A percentile compares a stretch with the other conserved stretches of the same genome.
phyloP scores from a whole-genome alignment of 1,140 invertebrate genomes.

The Drosophila bifasciata region DNA sequence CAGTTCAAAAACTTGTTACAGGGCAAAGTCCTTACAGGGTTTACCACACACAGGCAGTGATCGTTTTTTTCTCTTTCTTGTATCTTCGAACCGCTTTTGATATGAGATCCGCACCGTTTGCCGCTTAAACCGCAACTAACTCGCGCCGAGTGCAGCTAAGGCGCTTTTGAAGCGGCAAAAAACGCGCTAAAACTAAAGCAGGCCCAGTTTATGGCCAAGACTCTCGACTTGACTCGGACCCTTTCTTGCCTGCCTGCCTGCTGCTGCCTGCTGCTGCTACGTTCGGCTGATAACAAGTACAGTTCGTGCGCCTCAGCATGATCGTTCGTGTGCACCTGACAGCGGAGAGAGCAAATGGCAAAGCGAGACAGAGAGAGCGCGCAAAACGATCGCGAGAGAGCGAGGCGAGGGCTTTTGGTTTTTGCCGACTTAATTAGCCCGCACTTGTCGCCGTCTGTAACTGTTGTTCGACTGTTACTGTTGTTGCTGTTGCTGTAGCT shows the following conservation, averaged over 20 bases:
- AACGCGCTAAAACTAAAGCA: constrained; percentile 63
- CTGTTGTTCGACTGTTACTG: background rate
- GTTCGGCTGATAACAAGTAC: constrained; percentile 51
- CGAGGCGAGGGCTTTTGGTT: constrained; percentile 13
- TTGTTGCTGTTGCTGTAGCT: constrained; percentile 40
- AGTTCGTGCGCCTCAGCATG: constrained; percentile 27
- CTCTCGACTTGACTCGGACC: constrained; percentile 13
- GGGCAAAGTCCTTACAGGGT: constrained; percentile 34
- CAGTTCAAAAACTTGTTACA: too few relatives aligned
- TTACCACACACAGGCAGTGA: constrained; percentile 5
- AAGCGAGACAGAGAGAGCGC: constrained; percentile 25
- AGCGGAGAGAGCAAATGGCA: background rate
- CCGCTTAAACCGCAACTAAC: constrained; percentile 71
- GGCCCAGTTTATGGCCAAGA: constrained; percentile 57
- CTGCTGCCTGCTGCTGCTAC: constrained; percentile 12
- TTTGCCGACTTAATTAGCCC: constrained; percentile 60
- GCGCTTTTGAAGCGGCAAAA: constrained; percentile 69
- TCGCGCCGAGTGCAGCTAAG: constrained; percentile 55
- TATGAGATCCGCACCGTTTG: constrained; percentile 54
- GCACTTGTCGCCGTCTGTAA: constrained; percentile 54
- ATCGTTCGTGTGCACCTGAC: constrained; percentile 19
- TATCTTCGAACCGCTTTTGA: background rate
- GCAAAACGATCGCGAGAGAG: constrained; percentile 21
- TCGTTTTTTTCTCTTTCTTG: background rate
- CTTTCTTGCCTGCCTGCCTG: constrained; percentile 25